Evolutionary conservation across 2,888 invertebrate genomes (phyloP).

Genomic region (Chironomus tentans): DNA sequence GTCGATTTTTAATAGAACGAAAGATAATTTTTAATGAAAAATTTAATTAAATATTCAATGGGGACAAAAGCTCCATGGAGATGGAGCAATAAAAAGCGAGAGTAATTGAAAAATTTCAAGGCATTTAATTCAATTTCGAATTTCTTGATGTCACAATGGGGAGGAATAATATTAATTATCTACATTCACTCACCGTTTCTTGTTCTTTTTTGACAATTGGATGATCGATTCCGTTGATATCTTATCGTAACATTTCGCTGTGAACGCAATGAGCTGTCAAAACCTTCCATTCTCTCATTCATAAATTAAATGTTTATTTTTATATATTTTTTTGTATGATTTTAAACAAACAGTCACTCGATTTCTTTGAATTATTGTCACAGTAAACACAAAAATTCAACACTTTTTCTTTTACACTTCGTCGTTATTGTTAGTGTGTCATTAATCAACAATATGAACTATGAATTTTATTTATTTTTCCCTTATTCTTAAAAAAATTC

Average conservation of each 20-base stretch:
- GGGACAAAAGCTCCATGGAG: no score
- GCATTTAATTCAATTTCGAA: no score
- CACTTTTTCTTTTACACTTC: not conserved
- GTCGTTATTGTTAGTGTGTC: not conserved
- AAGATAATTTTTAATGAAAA: no score
- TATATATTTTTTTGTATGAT: not conserved
- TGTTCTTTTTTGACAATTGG: no score
- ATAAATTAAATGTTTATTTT: not conserved
- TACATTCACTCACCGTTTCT: no score
- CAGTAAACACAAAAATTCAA: conserved; percentile 4
- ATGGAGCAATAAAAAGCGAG: no score
- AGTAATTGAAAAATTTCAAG: no score
- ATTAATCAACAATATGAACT: not conserved
- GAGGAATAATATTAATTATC: no score
- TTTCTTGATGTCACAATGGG: no score
- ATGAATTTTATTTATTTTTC: not conserved
- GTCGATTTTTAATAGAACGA: no score
- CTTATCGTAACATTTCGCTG: not conserved
- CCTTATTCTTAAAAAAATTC: not conserved
- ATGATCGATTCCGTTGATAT: not conserved
- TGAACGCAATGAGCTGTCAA: not conserved
- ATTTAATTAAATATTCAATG: no score
- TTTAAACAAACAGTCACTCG: not conserved
- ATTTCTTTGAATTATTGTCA: not conserved
- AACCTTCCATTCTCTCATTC: not conserved